These are phyloP conservation scores for Oryzaephilus surinamensis DNA, from an alignment of 1,140 invertebrate species.

Conservation along the genomic window DNA sequence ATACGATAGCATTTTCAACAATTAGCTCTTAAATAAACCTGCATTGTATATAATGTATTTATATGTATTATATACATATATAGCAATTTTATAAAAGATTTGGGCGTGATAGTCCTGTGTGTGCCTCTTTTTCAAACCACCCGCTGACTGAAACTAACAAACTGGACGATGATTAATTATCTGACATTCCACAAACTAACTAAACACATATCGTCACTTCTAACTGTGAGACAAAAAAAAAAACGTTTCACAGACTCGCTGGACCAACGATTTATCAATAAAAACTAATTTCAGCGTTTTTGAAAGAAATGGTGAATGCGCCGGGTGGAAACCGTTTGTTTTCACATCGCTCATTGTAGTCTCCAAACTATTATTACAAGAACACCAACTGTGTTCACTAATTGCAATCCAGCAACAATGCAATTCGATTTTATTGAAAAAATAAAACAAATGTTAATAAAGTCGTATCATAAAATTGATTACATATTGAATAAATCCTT, in stretches of 20 bases:
- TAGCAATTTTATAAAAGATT: no score
- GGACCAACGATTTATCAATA: slow-evolving; percentile 3
- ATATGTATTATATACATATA: no score
- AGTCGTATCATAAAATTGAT: slow-evolving; percentile 1
- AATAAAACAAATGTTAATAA: slow-evolving; percentile 3
- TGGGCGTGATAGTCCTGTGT: no score
- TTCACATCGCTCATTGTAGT: no score
- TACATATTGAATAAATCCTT: slow-evolving; percentile 1
- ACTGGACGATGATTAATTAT: slow-evolving; percentile 13
- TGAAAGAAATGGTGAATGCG: not conserved
- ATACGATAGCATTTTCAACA: no score
- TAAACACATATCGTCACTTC: slow-evolving; percentile 19
- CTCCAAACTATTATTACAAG: no score
- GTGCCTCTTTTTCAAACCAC: no score
- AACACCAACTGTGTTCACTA: no score
- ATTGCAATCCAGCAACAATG: no score
- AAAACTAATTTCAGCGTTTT: not conserved
- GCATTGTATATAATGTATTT: no score
- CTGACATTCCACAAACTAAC: slow-evolving; percentile 14
- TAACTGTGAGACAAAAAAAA: slow-evolving; percentile 8
- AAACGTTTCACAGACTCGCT: slow-evolving; percentile 1
- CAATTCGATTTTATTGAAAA: slow-evolving; percentile 6
- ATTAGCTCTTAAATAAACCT: no score
- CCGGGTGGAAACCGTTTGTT: no score
- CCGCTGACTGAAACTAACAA: slow-evolving; percentile 6